Conservation (phyloP, 2,888 invertebrate species). For the Tuta absoluta region DNA sequence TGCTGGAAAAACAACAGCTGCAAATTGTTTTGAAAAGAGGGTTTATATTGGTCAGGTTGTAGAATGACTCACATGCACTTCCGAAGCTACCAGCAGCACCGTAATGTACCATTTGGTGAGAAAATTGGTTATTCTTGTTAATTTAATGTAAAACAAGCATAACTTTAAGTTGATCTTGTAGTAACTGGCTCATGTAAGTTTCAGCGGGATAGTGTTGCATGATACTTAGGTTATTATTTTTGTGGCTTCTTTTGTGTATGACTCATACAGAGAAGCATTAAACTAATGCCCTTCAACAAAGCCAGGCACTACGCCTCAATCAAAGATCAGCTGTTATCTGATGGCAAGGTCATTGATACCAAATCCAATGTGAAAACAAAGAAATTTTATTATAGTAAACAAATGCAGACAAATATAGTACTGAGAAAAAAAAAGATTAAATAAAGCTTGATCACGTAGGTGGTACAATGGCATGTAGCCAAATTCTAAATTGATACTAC, state of each 20-base stretch:
- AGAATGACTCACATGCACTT: too few species aligned
- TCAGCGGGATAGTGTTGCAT: neutral
- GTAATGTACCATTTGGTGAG: too few species aligned
- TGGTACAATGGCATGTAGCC: neutral
- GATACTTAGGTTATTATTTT: neutral
- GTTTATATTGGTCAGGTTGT: too few species aligned
- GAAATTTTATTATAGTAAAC: constrained; percentile 25
- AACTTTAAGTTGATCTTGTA: neutral
- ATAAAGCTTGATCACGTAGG: neutral
- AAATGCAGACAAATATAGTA: constrained; percentile 14
- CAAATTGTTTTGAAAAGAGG: too few species aligned
- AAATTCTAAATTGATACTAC: constrained; percentile 19
- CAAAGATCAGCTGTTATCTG: constrained; percentile 24
- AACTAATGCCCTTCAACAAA: constrained; percentile 9
- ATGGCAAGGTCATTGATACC: constrained; percentile 28
- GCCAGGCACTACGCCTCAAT: neutral
- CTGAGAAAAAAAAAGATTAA: neutral
- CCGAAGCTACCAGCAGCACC: too few species aligned
- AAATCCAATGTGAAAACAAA: constrained; percentile 24
- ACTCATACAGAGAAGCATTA: constrained; percentile 8
- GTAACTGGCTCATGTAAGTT: neutral
- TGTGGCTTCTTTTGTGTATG: neutral
- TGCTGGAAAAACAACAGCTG: too few species aligned
- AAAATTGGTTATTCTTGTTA: too few species aligned
- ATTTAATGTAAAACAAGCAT: too few species aligned